Base-by-base conservation (phyloP, 2,113 vertebrate species). In the Ceyx margarethae region DNA sequence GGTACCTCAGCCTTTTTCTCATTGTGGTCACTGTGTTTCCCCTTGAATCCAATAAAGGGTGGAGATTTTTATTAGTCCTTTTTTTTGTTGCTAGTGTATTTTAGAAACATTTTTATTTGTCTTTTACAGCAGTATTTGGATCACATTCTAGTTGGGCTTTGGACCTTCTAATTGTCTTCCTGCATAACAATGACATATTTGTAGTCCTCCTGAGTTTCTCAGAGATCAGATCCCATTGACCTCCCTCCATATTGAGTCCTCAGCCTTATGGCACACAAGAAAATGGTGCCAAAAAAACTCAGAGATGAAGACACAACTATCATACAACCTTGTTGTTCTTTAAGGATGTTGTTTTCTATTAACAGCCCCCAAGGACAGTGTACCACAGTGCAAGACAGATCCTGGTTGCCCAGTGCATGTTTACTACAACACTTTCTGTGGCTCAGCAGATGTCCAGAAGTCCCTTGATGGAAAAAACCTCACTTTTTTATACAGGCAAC, bases 31-130 rank as follows among this genome's bases (percentile, higher is more conserved):
- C 9, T 9, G 5, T 15, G 6, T n/a, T 50, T 50, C 11, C 6
- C 9, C 1, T 4, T 0, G 1, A 21, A n/a, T 73, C 18, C 35
- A 11, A 17, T 15, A 40, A 40, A 31, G 15, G 20, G 31, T 15
- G 21, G 45, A 62, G 45, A 77, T 50, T 51, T 33, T 50, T 28
- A 20, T 40, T 50, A n/a, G 33, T 28, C 20, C 35, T 51, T 11
- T 28, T 28, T 51, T 37, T 69, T 37, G 25, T 37, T 69, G 46
- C 17, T 62, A 14, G 31, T 14, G 28, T 13, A 40, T 61, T 50
- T 76, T 40, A 62, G 19, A 29, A 13, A 50, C 11, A 13, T 31
- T 61, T 61, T 37, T 5, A 13, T 18, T 62, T 51, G 26, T 62
- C 21, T n/a, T 62, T 51, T 18, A 40, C 0, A 3, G 9, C 28